Base-by-base conservation (phyloP, 2,797 vertebrate species). In the Esox masquinongy region DNA sequence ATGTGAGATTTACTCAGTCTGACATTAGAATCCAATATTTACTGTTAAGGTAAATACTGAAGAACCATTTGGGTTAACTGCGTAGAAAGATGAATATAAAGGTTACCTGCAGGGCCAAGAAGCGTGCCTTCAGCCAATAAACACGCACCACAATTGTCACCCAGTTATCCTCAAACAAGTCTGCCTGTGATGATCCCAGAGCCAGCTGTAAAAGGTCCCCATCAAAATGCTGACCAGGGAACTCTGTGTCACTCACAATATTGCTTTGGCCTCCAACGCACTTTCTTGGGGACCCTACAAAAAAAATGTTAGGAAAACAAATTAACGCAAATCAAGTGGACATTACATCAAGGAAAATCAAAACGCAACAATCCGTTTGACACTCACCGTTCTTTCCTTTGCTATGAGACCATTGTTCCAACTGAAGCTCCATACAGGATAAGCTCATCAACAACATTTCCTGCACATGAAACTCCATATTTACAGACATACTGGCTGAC, bases 361-460 rank as follows among this genome's bases (percentile, higher is more conserved):
- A 19, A 66, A 76, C 2, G 80, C 3, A 22, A 39, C 14, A 15
- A 51, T 72, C 2, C 64, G 43, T 61, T 31, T 51, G 17, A 3
- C 76, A 88, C 92, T 88, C 80, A 99, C 97, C 94, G 75, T 91
- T 89, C 84, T 97, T 97, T 70, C 96, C 95, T 88, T 97, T 99
- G 36, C 91, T 95, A 88, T 96, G 90, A 6, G 95, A 90, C 97
- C 96, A 97, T 75, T 97, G 96, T 81, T 99, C 98, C 89, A 99
- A 82, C 75, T 98, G 97, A 51, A 99, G 88, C 82, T 99, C 98
- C 98, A 99, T 98, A 88, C 97, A 97, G 0, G 94, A 96, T 24
- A 99, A 92, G 77, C 96, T 96, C 97, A 99, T 97, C 67, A 95
- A 79, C 95, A 99, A 92, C 95, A 99, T 97, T 77, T 97, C 97